Evolutionary conservation across 2,797 vertebrate species (phyloP).

Genomic region (Chlorospingus semifuscus): DNA sequence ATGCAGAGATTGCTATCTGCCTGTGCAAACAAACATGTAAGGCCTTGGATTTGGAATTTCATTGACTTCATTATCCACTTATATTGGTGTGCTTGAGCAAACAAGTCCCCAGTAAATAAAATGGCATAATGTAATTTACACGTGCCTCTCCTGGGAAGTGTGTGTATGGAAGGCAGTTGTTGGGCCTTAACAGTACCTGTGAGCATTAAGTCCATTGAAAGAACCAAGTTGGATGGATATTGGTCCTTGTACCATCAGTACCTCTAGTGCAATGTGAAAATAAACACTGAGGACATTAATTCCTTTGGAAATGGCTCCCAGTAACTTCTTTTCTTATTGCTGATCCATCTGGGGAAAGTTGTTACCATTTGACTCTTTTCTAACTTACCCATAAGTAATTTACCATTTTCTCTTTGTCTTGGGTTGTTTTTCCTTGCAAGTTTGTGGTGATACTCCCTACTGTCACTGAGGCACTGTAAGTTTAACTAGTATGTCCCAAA

Average conservation of each 20-base stretch:
- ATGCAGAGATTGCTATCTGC: neutral
- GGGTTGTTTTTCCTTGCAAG: neutral
- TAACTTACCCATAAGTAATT: neutral
- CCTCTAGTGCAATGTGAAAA: neutral
- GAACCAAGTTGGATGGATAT: neutral
- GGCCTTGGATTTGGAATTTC: neutral
- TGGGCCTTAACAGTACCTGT: neutral
- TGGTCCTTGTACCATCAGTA: neutral
- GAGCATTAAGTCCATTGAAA: neutral
- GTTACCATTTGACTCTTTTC: neutral
- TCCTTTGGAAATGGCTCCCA: neutral
- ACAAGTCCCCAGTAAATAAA: neutral
- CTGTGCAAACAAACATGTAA: neutral
- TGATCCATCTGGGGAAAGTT: neutral
- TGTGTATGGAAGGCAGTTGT: neutral
- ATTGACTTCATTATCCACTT: neutral
- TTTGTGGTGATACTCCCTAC: neutral
- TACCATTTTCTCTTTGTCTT: neutral
- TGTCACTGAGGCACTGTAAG: neutral
- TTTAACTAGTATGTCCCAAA: neutral
- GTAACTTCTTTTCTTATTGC: neutral
- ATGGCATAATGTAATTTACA: neutral
- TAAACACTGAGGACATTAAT: neutral
- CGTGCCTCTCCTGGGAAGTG: neutral
- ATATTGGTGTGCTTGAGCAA: neutral